These are phyloP conservation scores for Spicauda simplicius DNA, from an alignment of 2,888 invertebrate genomes.

Conservation along the genomic window DNA sequence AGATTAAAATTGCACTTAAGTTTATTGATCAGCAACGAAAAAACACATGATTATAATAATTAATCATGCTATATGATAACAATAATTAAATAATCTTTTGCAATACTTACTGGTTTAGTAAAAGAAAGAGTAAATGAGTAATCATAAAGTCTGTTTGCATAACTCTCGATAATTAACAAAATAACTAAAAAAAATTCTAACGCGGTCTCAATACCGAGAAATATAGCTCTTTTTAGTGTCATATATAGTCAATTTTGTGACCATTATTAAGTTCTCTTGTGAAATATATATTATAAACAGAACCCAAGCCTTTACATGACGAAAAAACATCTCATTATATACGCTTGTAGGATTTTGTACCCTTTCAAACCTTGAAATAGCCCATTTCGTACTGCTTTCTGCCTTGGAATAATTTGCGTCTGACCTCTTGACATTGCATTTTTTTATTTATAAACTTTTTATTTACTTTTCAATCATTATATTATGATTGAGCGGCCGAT, in stretches of 20 bases:
- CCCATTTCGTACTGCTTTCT: constrained; percentile 21
- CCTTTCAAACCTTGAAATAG: constrained; percentile 37
- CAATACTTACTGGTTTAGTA: no score
- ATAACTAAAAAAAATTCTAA: no score
- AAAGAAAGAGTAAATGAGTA: no score
- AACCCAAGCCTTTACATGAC: not conserved
- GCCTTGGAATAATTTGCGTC: constrained; percentile 34
- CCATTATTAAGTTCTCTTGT: not conserved
- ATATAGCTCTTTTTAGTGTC: no score
- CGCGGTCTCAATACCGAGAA: no score
- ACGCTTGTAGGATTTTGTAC: constrained; percentile 42
- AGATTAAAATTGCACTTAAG: not conserved
- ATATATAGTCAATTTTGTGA: no score
- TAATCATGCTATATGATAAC: no score
- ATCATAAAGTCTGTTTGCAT: no score
- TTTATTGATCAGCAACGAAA: not conserved
- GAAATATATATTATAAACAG: not conserved
- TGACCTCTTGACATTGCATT: constrained; percentile 23
- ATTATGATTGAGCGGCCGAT: not conserved
- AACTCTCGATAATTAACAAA: no score
- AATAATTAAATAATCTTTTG: no score
- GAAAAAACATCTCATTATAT: not conserved
- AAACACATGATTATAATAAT: no score
- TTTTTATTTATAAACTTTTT: constrained; percentile 26
- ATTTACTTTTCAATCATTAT: not conserved